Conservation (phyloP, 2,888 invertebrate genomes). For the Eupithecia insigniata region DNA sequence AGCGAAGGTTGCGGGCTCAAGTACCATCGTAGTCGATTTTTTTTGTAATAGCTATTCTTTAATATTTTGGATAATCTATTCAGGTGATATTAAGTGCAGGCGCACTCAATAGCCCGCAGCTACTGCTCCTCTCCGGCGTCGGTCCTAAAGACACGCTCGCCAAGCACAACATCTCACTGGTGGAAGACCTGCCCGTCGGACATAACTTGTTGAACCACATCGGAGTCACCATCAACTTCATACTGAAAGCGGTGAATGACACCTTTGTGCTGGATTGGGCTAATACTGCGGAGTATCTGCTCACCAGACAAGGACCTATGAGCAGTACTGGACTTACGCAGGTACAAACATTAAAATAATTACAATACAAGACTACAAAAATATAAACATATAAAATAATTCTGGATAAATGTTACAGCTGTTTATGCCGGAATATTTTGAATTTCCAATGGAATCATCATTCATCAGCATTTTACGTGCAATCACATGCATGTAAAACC, state of each 20-base stretch:
- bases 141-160: conserved; percentile 83
- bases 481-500: too few relatives aligned
- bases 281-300: conserved; percentile 80
- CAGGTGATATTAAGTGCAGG: conserved; percentile 86
- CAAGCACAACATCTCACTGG: conserved; percentile 77
- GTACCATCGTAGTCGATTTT: neutral
- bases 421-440: too few relatives aligned
- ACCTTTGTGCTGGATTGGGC: conserved; percentile 84
- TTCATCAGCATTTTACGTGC: too few relatives aligned
- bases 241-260: conserved; percentile 72
- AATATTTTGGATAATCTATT: neutral
- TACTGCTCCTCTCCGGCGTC: conserved; percentile 86
- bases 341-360: conserved; percentile 55
- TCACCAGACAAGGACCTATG: conserved; percentile 84
- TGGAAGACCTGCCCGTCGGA: conserved; percentile 87
- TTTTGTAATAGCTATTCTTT: neutral
- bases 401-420: too few relatives aligned
- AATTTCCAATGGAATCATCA: too few relatives aligned
- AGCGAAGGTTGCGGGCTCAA: neutral
- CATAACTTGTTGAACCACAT: conserved; percentile 86
- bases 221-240: conserved; percentile 82
- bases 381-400: too few relatives aligned
- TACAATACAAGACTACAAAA: neutral
- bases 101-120: conserved; percentile 86
- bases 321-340: conserved; percentile 86